These are phyloP conservation scores for Callipepla squamata DNA, from an alignment of 2,113 vertebrate genomes.

Conservation along the genomic window DNA sequence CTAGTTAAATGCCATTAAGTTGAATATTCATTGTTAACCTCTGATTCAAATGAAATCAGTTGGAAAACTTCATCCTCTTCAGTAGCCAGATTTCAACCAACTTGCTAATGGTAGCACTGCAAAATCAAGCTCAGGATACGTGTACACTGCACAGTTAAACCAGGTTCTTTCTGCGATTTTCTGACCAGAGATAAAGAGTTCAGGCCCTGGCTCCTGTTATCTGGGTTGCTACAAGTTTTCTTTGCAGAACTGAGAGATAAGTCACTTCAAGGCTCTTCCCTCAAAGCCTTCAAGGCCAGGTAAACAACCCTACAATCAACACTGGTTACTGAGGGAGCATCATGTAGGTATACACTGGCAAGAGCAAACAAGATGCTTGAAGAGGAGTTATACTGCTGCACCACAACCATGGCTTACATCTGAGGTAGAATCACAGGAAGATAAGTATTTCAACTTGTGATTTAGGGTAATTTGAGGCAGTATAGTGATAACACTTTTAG, in stretches of 20 bases:
- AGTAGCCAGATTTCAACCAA: background rate
- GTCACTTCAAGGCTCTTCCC: background rate
- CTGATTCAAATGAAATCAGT: background rate
- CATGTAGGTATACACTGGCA: background rate
- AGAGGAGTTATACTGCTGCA: background rate
- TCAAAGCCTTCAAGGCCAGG: background rate
- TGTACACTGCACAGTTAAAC: background rate
- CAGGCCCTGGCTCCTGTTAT: background rate
- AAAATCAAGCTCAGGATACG: background rate
- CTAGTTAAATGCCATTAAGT: background rate
- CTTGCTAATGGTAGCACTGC: background rate
- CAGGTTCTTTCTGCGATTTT: background rate
- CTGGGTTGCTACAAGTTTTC: background rate
- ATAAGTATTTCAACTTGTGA: background rate
- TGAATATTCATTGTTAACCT: background rate
- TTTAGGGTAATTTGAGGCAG: background rate
- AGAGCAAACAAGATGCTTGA: background rate
- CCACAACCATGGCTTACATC: background rate
- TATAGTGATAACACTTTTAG: background rate
- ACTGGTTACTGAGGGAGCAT: background rate
- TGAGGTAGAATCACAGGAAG: background rate
- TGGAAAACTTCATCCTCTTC: background rate
- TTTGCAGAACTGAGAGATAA: background rate
- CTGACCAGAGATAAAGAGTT: background rate
- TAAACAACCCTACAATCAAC: background rate